Evolutionary conservation across 2,797 vertebrate genomes (phyloP), one percentile per base, ranked within the genome.

Genomic region (Cryptoblepharus egeriae): DNA sequence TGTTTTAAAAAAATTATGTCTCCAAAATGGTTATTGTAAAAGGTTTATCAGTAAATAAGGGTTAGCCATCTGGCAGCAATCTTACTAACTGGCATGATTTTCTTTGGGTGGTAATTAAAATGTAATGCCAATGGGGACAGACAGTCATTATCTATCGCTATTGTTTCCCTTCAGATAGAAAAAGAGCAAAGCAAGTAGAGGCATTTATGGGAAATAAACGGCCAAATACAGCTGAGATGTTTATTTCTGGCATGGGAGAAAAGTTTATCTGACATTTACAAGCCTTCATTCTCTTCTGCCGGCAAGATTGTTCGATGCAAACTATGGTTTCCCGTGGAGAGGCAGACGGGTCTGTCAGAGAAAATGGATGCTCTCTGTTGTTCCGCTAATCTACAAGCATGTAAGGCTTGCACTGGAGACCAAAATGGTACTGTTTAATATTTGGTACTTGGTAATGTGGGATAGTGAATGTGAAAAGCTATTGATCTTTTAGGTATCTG

Each of bases 161-260:
- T 92, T 92, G 88, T 93, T 93, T 93, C 90, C 89, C 91, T 91
- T 83, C 86, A 84, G 85, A 91, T 93, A 87, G 87, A 80, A 91
- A 89, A 87, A 81, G 76, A 92, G 80, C 75, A 87, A 90, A 91
- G 92, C 88, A 85, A 92, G 83, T 77, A 82, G 85, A 85, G 89
- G 90, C 88, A 85, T 91, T 91, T 88, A 84, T 87, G 84, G 90
- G 89, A 93, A 90, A 93, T 90, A 86, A 92, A 86, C 91, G 88
- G 90, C 87, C 82, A 92, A 91, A 49, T 92, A 91, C 89, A 92
- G 88, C 83, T 78, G 83, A 85, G 75, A 85, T 87, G 87, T 84
- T 93, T 91, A 92, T 88, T 89, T 89, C 86, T 90, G 81, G 86
- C 86, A 88, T 86, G 83, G 79, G 28, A 45, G 86, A 83, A 70